A percentile compares a stretch with the other conserved stretches of the same genome.
Evolutionary conservation across 2,113 vertebrate genomes (phyloP).

Genomic region (Ursus arctos): DNA sequence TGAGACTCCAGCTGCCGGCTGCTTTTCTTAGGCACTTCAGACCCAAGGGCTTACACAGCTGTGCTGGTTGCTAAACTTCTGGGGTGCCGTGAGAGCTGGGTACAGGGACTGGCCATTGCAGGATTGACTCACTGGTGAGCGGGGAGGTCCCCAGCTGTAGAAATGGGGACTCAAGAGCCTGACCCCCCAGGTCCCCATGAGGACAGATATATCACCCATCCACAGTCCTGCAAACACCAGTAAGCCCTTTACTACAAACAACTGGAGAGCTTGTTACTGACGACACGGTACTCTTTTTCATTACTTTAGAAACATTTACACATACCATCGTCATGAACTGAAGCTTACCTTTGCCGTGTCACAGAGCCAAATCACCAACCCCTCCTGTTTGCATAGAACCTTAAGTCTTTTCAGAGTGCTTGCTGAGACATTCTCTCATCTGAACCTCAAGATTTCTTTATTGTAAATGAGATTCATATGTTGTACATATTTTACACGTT

Average conservation of each 20-base stretch:
- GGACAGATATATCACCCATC: not conserved
- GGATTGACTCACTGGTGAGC: not conserved
- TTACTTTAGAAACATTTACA: not conserved
- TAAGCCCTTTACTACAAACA: not conserved
- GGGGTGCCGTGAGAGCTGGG: accelerated
- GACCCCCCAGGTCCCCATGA: not conserved
- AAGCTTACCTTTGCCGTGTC: not conserved
- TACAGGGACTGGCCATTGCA: not conserved
- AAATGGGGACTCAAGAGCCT: not conserved
- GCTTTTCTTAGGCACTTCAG: not conserved
- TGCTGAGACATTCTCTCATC: not conserved
- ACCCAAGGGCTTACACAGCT: not conserved
- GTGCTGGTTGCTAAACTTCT: not conserved
- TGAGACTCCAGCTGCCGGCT: not conserved
- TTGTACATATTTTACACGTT: constrained; percentile 1
- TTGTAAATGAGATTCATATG: constrained; percentile 43
- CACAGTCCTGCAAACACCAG: not conserved
- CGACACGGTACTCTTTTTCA: not conserved
- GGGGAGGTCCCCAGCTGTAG: no score
- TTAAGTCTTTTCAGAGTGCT: not conserved
- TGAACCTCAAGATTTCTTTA: not conserved
- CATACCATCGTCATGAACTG: not conserved
- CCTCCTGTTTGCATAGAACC: not conserved
- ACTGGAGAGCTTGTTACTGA: not conserved
- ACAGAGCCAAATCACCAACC: not conserved